These are phyloP conservation scores for Rotaria sp. DNA, from an alignment of 2,888 invertebrate genomes.

Conservation along the genomic window DNA sequence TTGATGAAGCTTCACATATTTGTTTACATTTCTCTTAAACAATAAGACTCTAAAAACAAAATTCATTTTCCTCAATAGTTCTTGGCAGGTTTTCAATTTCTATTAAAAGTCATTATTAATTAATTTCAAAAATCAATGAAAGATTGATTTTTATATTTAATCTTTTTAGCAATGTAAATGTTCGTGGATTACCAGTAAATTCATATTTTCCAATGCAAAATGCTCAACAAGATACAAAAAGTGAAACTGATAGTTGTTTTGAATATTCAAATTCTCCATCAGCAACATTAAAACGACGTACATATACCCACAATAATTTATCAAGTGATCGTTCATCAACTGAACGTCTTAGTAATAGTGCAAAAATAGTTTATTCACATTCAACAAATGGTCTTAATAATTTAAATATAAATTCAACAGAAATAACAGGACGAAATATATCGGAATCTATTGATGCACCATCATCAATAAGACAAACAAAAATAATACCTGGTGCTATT, in stretches of 20 bases:
- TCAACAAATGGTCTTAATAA: background rate
- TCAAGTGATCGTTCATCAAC: background rate
- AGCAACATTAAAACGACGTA: background rate
- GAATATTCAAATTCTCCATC: background rate
- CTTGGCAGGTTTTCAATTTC: too few relatives aligned
- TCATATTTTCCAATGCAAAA: background rate
- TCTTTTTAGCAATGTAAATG: background rate
- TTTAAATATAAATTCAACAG: background rate
- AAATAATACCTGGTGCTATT: background rate
- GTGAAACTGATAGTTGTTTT: background rate
- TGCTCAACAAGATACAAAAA: background rate
- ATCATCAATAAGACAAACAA: background rate
- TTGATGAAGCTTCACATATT: too few relatives aligned
- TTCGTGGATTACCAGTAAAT: background rate
- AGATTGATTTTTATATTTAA: too few relatives aligned
- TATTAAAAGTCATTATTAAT: too few relatives aligned
- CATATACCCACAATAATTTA: background rate
- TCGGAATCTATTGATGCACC: background rate
- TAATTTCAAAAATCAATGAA: too few relatives aligned
- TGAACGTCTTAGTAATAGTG: background rate
- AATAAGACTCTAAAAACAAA: too few relatives aligned
- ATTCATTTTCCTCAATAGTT: too few relatives aligned
- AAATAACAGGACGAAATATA: background rate
- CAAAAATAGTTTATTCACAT: background rate
- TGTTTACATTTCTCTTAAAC: too few relatives aligned